Base-by-base conservation (phyloP, 1,140 invertebrate species). In the Dermatophagoides farinae region DNA sequence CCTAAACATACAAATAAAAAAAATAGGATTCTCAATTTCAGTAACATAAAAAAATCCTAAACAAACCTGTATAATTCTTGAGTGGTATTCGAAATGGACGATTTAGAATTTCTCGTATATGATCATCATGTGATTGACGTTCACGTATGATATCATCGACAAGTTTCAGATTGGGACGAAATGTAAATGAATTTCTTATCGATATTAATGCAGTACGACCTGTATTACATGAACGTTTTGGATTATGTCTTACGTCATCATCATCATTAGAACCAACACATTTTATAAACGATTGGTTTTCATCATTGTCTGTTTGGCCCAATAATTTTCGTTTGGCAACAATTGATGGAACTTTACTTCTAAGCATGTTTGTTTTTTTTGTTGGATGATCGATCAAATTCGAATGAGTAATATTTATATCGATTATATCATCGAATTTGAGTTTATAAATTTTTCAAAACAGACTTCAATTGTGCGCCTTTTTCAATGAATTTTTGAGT, bases 61-160 rank as follows among this genome's bases (percentile, higher is more conserved):
- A 16, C 44, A 37, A 37, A 75, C 77, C 73, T 68, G 71, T 71
- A 74, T 97, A 98, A 67, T 93, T 91, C 16, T 84, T 81, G 62
- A 97, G 86, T 6, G 95, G 93, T 51, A 96, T 84, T 75, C 88
- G 87, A 69, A 97, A 98, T 8, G 90, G 88, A 68, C 83, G 85
- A n/a, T 78, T 81, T 1, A 96, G 69, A 63, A 92, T 80, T 66
- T 83, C 82, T 61, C 79, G 79, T 61, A 97, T 91, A 16, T 86
- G 71, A 50, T 76, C 76, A 73, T 88, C 85, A 80, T 87, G 71
- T 12, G 58, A n/a, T 18, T 16, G 1, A n/a, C 18, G 11, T 22
- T 60, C 23, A 4, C 18, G 31, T 22, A 41, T 2, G 12, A 50
- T 60, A 9, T 23, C 43, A 40, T 50, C 44, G 14, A 23, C 10